Evolutionary conservation across 2,888 invertebrate genomes (phyloP).

Genomic region (Leptothorax acervorum): DNA sequence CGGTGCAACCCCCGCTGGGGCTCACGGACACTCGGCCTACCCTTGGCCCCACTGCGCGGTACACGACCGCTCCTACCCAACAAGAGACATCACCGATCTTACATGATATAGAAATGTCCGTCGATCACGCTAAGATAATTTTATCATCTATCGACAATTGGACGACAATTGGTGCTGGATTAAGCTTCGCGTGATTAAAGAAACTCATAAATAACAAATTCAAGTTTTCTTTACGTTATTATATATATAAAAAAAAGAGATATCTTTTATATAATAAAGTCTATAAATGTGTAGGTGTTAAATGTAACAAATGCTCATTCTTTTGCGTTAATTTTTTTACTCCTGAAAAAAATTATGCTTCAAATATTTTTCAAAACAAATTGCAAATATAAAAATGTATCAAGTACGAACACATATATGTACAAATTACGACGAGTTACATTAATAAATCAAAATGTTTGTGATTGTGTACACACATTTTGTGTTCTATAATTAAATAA

Average conservation of each 20-base stretch:
- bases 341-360: background rate
- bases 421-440: background rate
- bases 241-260: background rate
- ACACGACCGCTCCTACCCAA: slow-evolving; percentile 85
- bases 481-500: background rate
- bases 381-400: background rate
- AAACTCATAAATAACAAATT: background rate
- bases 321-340: background rate
- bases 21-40: slow-evolving; percentile 85
- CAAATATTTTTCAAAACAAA: background rate
- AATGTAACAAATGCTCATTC: background rate
- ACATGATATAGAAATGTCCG: slow-evolving; percentile 67
- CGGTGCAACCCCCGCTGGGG: slow-evolving; percentile 85
- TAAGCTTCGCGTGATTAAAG: slow-evolving; percentile 15
- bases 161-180: slow-evolving; percentile 55
- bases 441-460: background rate
- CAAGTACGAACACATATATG: background rate
- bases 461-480: background rate
- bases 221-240: background rate
- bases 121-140: slow-evolving; percentile 54
- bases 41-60: slow-evolving; percentile 85
- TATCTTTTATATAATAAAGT: background rate
- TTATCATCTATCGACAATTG: slow-evolving; percentile 34
- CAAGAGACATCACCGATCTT: slow-evolving; percentile 83
- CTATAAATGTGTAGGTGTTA: background rate